Percentiles rank a stretch among this genome's conserved stretches.
Evolutionary conservation across 2,113 vertebrate genomes (phyloP).

Genomic region (Caloenas nicobarica): DNA sequence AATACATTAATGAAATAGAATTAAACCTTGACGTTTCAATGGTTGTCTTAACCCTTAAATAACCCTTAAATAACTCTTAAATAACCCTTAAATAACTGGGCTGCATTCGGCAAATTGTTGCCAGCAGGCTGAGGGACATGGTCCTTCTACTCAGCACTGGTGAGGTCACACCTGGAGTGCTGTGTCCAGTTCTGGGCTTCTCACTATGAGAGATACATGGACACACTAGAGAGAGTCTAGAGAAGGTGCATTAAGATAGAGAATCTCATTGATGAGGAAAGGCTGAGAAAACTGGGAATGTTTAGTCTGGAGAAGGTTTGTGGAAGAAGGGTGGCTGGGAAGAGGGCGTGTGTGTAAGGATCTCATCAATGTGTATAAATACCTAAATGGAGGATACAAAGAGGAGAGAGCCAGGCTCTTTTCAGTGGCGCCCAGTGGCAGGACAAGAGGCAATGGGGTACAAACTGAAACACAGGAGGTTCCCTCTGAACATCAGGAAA

Average conservation of each 20-base stretch:
- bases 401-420: background rate
- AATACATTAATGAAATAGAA: background rate
- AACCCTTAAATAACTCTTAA: background rate
- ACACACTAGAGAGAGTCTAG: background rate
- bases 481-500: background rate
- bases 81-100: background rate
- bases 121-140: background rate
- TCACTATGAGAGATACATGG: background rate
- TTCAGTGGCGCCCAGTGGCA: background rate
- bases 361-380: background rate
- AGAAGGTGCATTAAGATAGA: background rate
- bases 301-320: background rate
- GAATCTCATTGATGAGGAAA: background rate
- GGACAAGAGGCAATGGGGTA: background rate
- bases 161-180: background rate
- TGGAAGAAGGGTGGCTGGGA: background rate
- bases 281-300: background rate
- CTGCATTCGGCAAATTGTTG: background rate
- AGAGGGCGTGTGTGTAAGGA: too few relatives aligned
- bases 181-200: background rate
- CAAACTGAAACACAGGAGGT: background rate
- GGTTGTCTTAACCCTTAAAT: background rate
- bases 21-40: background rate
- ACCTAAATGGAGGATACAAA: background rate
- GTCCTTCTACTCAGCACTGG: background rate